phyloP scores from a whole-genome alignment of 2,113 vertebrate species.

The Mobula birostris region DNA sequence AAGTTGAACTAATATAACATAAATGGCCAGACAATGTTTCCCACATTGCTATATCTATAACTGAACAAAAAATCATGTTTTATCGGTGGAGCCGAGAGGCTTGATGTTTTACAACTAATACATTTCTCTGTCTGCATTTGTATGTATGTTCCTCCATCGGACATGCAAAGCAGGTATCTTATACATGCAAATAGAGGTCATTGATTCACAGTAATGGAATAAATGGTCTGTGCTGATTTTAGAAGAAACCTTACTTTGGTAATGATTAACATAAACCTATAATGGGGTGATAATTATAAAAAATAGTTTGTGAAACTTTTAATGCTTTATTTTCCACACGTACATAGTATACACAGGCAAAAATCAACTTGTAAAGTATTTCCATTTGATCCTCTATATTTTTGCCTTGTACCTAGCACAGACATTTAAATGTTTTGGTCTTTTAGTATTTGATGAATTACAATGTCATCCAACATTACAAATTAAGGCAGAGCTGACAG shows the following conservation, averaged over 20 bases:
- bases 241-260: neutral
- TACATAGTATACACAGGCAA: too few species aligned
- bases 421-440: neutral
- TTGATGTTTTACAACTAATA: neutral
- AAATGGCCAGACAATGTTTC: neutral
- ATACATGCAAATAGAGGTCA: neutral
- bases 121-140: neutral
- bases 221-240: neutral
- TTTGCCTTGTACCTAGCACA: too few species aligned
- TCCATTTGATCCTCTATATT: too few species aligned
- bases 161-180: neutral
- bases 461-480: too few species aligned
- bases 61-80: slow-evolving; percentile 4
- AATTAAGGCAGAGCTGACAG: neutral
- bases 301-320: neutral
- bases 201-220: neutral
- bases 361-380: neutral
- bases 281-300: neutral
- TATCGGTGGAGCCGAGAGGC: neutral
- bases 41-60: neutral
- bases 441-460: neutral
- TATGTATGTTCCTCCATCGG: neutral
- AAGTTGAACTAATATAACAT: neutral
- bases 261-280: neutral
- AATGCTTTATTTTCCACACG: neutral